Base-by-base conservation (phyloP, 2,888 invertebrate genomes). In the Parapristionchus giblindavisi region DNA sequence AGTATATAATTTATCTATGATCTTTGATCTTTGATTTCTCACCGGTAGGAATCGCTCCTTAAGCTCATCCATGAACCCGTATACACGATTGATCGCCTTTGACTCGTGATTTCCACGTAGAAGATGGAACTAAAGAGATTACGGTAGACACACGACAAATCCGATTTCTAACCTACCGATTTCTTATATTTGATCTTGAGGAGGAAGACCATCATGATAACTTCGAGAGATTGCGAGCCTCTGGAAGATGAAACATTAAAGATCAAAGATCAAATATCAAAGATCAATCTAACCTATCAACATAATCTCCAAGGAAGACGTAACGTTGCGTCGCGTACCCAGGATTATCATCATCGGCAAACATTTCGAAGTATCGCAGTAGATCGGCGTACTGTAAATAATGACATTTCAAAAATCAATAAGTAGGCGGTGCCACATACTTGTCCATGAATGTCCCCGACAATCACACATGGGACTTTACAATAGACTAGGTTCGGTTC, bases 61-160 rank as follows among this genome's bases (percentile, higher is more conserved):
- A 24, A 80, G 21, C 48, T 80, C 80, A 14, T 77, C 40, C n/a
- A 40, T 58, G 56, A 80, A 80, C 40, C 80, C 77, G 63, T 75
- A 80, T 24, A 60, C 68, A 17, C 80, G 70, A 58, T 80, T 80
- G 43, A 80, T 77, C 29, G 75, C 51, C 54, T 61, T 63, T 27
- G 75, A 65, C 48, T 80, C 80, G 70, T 80, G 80, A 60, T 80
- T 80, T 6, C 38, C 61, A 24, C 61, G 61, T 1, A 61, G 61
- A 24, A 61, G 36, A 24, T 8, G 38, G 3, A 61, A n/a, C 61
- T 61, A 1, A 38, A 11, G 8, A 4, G 11, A 21, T 5, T n/a
- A n/a, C n/a, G n/a, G n/a, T n/a, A n/a, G n/a, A n/a, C n/a, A n/a
- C n/a, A 34, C 21, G 24, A 58, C 14, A 6, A 34, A 21, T 27